Evolutionary conservation across 1,140 invertebrate species (phyloP).

Genomic region (Amphibalanus amphitrite): DNA sequence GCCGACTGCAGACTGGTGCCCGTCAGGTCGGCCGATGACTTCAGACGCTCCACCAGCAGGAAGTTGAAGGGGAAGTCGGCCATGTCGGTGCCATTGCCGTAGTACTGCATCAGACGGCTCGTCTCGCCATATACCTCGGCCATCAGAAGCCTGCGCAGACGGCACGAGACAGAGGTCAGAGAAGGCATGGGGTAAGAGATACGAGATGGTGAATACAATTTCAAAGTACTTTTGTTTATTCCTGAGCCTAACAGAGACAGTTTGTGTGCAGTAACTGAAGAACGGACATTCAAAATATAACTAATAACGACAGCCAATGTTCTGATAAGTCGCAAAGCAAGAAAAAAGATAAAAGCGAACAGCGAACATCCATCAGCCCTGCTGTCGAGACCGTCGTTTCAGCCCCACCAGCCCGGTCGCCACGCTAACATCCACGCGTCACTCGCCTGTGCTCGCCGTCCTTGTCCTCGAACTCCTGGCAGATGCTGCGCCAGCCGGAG

Average conservation of each 20-base stretch:
- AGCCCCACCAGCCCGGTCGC: neutral
- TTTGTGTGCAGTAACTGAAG: too few relatives aligned
- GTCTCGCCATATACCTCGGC: constrained; percentile 20
- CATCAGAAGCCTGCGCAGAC: constrained; percentile 22
- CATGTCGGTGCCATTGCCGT: constrained; percentile 19
- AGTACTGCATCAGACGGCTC: constrained; percentile 20
- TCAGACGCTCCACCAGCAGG: constrained; percentile 12
- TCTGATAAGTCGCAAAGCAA: too few relatives aligned
- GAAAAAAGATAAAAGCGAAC: neutral
- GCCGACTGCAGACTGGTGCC: constrained; percentile 9
- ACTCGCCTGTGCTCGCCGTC: constrained; percentile 14
- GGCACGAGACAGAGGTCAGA: too few relatives aligned
- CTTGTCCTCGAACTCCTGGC: constrained; percentile 40
- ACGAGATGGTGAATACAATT: too few relatives aligned
- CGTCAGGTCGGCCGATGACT: constrained; percentile 6
- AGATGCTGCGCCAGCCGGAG: constrained; percentile 31
- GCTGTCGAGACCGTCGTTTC: neutral
- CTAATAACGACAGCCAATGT: too few relatives aligned
- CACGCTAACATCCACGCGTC: neutral
- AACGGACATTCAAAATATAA: too few relatives aligned
- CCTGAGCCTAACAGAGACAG: too few relatives aligned
- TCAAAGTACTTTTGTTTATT: too few relatives aligned
- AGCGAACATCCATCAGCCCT: neutral
- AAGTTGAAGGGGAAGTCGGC: constrained; percentile 23
- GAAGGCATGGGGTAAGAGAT: too few relatives aligned